Conservation (phyloP, 2,113 vertebrate genomes). For the Nansenia antarctica region DNA sequence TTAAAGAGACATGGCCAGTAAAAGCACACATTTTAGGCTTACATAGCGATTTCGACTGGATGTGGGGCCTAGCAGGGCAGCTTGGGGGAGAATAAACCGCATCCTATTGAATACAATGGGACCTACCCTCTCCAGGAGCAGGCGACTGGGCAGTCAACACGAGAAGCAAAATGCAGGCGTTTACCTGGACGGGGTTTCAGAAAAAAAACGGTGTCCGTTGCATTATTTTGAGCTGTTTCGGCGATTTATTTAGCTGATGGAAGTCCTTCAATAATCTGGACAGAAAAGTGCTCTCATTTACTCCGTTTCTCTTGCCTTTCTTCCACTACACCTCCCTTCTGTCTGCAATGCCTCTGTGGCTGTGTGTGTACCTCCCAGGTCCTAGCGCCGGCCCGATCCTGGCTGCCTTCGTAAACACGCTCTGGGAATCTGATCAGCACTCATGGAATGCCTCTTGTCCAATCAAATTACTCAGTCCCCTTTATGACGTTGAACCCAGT, state of each 20-base stretch:
- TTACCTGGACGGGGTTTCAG: constrained; percentile 77
- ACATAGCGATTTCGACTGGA: constrained; percentile 64
- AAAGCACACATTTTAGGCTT: constrained; percentile 56
- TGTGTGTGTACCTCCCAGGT: constrained; percentile 63
- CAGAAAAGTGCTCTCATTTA: constrained; percentile 80
- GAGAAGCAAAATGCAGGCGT: constrained; percentile 65
- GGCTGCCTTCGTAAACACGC: too few species aligned
- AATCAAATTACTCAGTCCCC: too few species aligned
- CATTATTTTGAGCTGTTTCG: constrained; percentile 73
- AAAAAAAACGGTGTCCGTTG: constrained; percentile 72
- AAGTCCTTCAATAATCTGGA: constrained; percentile 77
- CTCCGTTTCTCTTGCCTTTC: constrained; percentile 79
- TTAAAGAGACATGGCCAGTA: constrained; percentile 14
- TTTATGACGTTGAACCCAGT: too few species aligned
- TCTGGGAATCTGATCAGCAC: too few species aligned
- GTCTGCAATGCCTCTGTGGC: constrained; percentile 72
- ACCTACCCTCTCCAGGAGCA: constrained; percentile 71
- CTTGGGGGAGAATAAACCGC: constrained; percentile 77
- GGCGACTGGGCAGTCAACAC: constrained; percentile 66
- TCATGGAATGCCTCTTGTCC: too few species aligned
- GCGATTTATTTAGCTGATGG: constrained; percentile 65
- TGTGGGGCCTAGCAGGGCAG: constrained; percentile 78
- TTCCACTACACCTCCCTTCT: constrained; percentile 80
- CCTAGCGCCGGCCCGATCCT: constrained; percentile 66
- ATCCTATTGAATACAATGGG: constrained; percentile 79